phyloP scores from a whole-genome alignment of 2,113 vertebrate species.

The Todiramphus saurophagus region DNA sequence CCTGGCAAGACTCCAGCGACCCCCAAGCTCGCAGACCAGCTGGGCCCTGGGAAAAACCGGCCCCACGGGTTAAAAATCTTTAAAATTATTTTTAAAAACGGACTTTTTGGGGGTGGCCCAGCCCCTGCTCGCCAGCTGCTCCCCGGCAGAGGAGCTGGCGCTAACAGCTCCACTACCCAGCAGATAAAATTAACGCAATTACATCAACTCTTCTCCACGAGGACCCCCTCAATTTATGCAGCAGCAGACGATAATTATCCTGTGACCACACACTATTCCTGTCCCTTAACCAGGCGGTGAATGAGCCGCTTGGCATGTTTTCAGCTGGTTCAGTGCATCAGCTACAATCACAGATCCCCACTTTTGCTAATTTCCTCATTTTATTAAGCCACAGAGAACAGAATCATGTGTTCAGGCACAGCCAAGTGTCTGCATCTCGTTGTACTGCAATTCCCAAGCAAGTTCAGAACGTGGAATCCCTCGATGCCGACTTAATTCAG shows the following conservation, averaged over 20 bases:
- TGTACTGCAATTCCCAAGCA: fast-evolving
- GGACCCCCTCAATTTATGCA: not conserved
- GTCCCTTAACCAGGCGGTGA: not conserved
- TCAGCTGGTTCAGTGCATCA: not conserved
- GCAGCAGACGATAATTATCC: slow-evolving; percentile 2
- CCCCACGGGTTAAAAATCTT: slow-evolving; percentile 2
- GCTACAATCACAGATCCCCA: not conserved
- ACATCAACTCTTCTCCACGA: not conserved
- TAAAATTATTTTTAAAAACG: not conserved
- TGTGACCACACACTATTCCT: slow-evolving; percentile 7
- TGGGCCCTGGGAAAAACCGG: not conserved
- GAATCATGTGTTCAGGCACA: fast-evolving
- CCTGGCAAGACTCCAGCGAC: slow-evolving; percentile 12
- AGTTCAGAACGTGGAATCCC: not conserved
- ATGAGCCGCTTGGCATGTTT: not conserved
- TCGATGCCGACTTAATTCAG: not conserved
- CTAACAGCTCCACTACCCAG: not conserved
- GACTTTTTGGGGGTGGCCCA: not conserved
- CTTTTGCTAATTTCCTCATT: not conserved
- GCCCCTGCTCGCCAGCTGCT: slow-evolving; percentile 56
- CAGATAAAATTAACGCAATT: slow-evolving; percentile 37
- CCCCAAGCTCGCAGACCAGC: not conserved
- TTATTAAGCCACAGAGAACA: not conserved
- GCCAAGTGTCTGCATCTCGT: not conserved
- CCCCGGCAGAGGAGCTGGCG: slow-evolving; percentile 25